These are phyloP conservation scores for Toxotes lorentzi DNA, from an alignment of 2,797 vertebrate species.

Conservation along the genomic window DNA sequence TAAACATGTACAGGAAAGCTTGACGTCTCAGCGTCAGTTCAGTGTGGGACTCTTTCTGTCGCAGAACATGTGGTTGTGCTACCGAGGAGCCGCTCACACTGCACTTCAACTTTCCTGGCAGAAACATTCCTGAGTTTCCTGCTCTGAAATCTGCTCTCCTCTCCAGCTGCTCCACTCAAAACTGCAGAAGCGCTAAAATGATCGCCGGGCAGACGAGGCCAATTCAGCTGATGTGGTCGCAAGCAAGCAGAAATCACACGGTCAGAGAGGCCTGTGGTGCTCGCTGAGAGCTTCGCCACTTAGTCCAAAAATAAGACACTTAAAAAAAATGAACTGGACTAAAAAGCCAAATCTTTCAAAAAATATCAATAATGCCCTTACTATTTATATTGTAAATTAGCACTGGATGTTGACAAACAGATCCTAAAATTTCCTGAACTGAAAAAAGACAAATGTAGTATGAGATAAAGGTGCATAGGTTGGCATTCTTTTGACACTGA, in stretches of 20 bases:
- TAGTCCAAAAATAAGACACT: conserved; percentile 69
- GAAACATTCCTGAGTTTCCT: conserved; percentile 76
- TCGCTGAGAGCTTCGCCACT: conserved; percentile 9
- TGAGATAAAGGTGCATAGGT: conserved; percentile 79
- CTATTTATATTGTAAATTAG: conserved; percentile 54
- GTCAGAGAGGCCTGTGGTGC: conserved; percentile 31
- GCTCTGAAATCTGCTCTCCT: conserved; percentile 70
- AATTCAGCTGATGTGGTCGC: conserved; percentile 51
- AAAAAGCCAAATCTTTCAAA: conserved; percentile 44
- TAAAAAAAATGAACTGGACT: conserved; percentile 47
- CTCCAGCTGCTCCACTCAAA: conserved; percentile 77
- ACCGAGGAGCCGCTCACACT: conserved; percentile 25
- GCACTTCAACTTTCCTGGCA: conserved; percentile 72
- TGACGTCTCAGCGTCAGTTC: conserved; percentile 31
- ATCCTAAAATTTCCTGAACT: conserved; percentile 12
- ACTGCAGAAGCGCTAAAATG: conserved; percentile 61
- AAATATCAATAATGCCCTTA: conserved; percentile 73
- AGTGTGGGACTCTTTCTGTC: conserved; percentile 18
- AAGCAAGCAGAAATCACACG: conserved; percentile 53
- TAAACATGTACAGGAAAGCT: conserved; percentile 29
- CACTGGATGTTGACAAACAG: conserved; percentile 26
- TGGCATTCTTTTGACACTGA: conserved; percentile 71
- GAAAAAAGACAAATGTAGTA: conserved; percentile 41
- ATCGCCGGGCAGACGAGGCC: conserved; percentile 56
- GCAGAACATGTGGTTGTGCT: conserved; percentile 40